phyloP scores from a whole-genome alignment of 1,140 invertebrate genomes.

The Colletes latitarsis region DNA sequence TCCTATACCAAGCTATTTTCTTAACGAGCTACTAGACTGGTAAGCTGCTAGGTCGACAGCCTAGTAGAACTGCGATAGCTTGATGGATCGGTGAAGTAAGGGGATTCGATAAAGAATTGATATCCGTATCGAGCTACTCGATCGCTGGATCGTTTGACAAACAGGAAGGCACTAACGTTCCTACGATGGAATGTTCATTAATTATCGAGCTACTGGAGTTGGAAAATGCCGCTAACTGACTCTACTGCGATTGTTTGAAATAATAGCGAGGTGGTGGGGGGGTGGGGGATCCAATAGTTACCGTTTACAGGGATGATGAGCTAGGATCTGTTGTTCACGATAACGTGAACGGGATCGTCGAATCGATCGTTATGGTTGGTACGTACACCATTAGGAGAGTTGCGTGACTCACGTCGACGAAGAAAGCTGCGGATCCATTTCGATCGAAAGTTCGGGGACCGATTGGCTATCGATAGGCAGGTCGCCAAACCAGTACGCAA shows the following conservation, averaged over 20 bases:
- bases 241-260: conserved; percentile 3
- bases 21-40: conserved; percentile 50
- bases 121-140: background rate
- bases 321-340: background rate
- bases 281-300: background rate
- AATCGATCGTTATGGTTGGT: background rate
- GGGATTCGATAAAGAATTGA: conserved; percentile 19
- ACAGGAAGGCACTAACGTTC: background rate
- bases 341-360: background rate
- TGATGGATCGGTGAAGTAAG: conserved; percentile 24
- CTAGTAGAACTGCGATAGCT: conserved; percentile 18
- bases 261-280: no score
- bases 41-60: conserved; percentile 41
- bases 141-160: background rate
- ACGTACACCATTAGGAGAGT: background rate
- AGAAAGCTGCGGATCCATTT: conserved; percentile 21
- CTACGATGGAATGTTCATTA: conserved; percentile 10
- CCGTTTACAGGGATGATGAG: background rate
- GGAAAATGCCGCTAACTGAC: background rate
- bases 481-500: conserved; percentile 12
- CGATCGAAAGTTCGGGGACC: background rate
- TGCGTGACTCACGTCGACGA: background rate
- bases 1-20: conserved; percentile 45
- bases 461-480: conserved; percentile 20
- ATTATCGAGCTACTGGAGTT: conserved; percentile 12